Evolutionary conservation across 2,797 vertebrate genomes (phyloP), one percentile per base, ranked within the genome.

Genomic region (Muscicapa comitata): DNA sequence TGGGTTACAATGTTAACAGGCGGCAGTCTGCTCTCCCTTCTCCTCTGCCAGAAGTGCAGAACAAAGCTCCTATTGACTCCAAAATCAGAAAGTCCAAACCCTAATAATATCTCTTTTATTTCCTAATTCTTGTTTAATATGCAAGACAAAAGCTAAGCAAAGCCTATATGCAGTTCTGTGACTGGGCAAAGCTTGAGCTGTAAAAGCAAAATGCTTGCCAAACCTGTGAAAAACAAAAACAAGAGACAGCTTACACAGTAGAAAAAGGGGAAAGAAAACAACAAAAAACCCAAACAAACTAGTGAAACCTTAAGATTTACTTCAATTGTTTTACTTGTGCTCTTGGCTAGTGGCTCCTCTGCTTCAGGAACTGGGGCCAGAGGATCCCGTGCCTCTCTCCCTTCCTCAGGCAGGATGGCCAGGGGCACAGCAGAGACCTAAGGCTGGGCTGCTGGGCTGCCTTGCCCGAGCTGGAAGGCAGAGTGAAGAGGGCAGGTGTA

Each of bases 191-290:
- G 70, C 37, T 68, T 59, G 73, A 93, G 38, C 66, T 76, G 40
- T 86, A 88, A 90, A 86, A 84, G 51, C 43, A 90, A 93, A 91
- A 78, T 17, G 10, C 74, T 95, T 94, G 81, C 75, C 70, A 94
- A 83, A 72, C 54, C 51, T 86, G n/a, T 88, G 48, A 70, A 93
- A 92, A 94, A 93, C 54, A 88, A 84, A 84, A 91, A 57, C 28
- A 87, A 68, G 68, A 85, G 50, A 66, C 42, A 86, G 40, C 50
- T 82, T 76, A 92, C 86, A 53, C 26, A n/a, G 40, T 79, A 70
- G 63, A 86, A 86, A 63, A 76, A 31, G 19, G 4, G 11, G 26
- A 73, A 68, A 53, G 18, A 45, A 54, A 63, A 51, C 61, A 81
- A 62, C 6, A 28, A 73, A 55, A 65, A 45, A 7, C 38, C 28